Percentiles rank a stretch among this genome's conserved stretches.
Conservation (phyloP, 2,113 vertebrate genomes). For the Carlito syrichta region DNA sequence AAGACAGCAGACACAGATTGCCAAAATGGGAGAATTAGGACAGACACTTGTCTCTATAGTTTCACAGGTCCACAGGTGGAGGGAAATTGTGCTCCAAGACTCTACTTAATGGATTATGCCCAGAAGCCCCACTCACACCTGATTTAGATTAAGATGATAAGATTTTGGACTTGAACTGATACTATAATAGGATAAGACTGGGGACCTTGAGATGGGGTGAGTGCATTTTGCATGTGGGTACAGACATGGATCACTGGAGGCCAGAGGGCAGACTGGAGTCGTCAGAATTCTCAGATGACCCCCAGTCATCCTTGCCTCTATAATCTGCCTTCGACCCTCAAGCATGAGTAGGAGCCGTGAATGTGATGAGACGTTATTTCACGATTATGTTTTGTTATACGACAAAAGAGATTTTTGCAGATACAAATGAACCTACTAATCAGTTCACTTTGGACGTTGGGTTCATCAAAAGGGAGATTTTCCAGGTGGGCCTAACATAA, state of each 20-base stretch:
- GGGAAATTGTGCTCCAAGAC: background rate
- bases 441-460: background rate
- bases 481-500: background rate
- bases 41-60: background rate
- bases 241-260: background rate
- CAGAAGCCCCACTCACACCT: background rate
- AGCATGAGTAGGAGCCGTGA: background rate
- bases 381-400: background rate
- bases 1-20: no score
- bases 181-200: background rate
- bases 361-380: background rate
- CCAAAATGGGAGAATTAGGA: background rate
- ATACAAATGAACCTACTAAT: background rate
- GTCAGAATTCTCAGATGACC: background rate
- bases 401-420: background rate
- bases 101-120: background rate
- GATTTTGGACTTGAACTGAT: background rate
- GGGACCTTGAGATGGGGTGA: background rate
- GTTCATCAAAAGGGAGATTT: background rate
- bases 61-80: background rate
- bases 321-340: no score
- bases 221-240: accelerated
- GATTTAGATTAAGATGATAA: background rate
- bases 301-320: background rate
- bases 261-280: background rate